These are phyloP conservation scores for Temnothorax ravouxi DNA, from an alignment of 2,888 invertebrate genomes.

Conservation along the genomic window DNA sequence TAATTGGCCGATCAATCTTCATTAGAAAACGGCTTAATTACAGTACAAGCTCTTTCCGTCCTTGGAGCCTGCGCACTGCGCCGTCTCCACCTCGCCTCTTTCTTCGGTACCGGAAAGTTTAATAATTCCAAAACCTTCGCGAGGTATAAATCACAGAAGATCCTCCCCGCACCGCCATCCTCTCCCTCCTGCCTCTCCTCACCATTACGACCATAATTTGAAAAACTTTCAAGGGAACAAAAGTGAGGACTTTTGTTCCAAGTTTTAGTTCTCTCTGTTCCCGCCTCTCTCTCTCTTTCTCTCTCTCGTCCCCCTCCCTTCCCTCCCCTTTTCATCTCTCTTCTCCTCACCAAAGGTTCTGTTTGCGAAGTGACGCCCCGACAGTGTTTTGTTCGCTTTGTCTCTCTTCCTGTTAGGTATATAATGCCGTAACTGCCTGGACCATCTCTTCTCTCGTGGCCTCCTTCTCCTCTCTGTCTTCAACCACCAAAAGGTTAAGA, in stretches of 20 bases:
- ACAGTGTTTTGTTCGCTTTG: conserved; percentile 85
- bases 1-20: conserved; percentile 83
- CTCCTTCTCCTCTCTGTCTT: conserved; percentile 63
- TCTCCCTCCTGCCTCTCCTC: conserved; percentile 68
- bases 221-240: conserved; percentile 85
- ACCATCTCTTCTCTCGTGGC: conserved; percentile 64
- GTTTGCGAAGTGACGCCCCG: conserved; percentile 84
- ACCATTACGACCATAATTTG: conserved; percentile 82
- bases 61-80: conserved; percentile 29
- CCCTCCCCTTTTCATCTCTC: not conserved
- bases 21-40: conserved; percentile 83
- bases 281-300: conserved; percentile 24
- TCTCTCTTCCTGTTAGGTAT: conserved; percentile 84
- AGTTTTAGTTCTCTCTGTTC: conserved; percentile 80
- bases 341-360: conserved; percentile 63
- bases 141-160: conserved; percentile 80
- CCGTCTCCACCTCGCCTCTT: conserved; percentile 53
- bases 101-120: conserved; percentile 70
- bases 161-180: conserved; percentile 65
- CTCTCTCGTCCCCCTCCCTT: not conserved
- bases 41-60: conserved; percentile 72
- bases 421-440: conserved; percentile 74
- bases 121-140: conserved; percentile 82
- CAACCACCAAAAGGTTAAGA: conserved; percentile 69
- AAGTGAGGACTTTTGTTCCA: conserved; percentile 85